Conservation (phyloP, 2,797 vertebrate genomes). For the Pipistrellus nathusii region DNA sequence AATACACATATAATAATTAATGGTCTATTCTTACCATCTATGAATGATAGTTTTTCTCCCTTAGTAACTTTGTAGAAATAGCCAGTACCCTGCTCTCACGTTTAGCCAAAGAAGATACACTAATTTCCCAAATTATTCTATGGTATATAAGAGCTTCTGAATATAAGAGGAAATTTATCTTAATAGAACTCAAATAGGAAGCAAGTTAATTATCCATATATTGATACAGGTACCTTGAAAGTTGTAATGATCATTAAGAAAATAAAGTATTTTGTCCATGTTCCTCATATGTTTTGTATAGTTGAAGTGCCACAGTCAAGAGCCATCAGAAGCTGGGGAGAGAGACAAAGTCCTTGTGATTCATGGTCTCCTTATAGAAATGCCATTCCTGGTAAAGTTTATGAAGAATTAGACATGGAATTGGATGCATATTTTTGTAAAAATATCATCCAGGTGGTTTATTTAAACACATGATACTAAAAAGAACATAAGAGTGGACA, state of each 20-base stretch:
- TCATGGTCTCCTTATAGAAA: neutral
- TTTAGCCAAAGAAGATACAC: neutral
- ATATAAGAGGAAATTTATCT: neutral
- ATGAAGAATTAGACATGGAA: neutral
- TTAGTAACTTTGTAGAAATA: constrained; percentile 6
- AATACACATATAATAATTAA: neutral
- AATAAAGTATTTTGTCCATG: neutral
- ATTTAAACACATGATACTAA: neutral
- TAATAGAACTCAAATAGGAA: constrained; percentile 2
- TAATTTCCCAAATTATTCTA: neutral
- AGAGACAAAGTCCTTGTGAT: neutral
- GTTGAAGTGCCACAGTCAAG: neutral
- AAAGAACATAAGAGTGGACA: neutral
- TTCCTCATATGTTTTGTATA: neutral
- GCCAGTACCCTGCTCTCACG: neutral
- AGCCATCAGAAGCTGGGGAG: neutral
- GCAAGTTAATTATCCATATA: neutral
- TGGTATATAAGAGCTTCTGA: neutral
- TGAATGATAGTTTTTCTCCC: neutral
- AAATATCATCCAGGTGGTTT: neutral
- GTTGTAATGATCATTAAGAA: neutral
- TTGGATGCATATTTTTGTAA: constrained; percentile 12
- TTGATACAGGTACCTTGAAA: neutral
- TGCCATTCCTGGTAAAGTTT: neutral
- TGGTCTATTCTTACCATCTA: neutral